Base-by-base conservation (phyloP, 2,888 invertebrate genomes). In the Melanotus villosus region DNA sequence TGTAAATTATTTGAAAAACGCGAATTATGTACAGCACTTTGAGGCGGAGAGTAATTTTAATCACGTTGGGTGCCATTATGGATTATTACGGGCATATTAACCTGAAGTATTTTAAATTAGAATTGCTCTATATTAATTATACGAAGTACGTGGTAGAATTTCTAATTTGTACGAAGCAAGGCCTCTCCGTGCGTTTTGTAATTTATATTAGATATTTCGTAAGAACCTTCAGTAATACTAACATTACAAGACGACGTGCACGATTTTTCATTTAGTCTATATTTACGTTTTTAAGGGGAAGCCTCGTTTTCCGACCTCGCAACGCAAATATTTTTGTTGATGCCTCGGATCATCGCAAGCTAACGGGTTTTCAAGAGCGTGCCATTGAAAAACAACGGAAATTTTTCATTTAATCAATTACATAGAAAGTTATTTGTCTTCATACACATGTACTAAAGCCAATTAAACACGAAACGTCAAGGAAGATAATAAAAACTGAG, bases 91-190 rank as follows among this genome's bases (percentile, higher is more conserved):
- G 19, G 45, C 32, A 5, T 45, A 45, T 47, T 43, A 60, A 60
- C 59, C 59, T 60, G 59, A 43, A 57, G 41, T 58, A 58, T 58
- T 58, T 58, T 43, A 41, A 58, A 58, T 58, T 58, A 58, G 58
- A 58, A 47, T 47, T 60, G 47, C 32, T 41, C 59, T 16, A 23
- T 60, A 60, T 60, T 60, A 60, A 60, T 60, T 60, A 60, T 43
- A 45, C 18, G 43, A 18, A 60, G 16, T 45, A 60, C 59, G 59
- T 47, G 59, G 59, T 12, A 60, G 45, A 60, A 60, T 60, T 47
- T 12, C 18, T 14, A 47, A 58, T 58, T 41, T 41, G 26, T 26
- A 18, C 30, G 0, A 6, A 30, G 32, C 47, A 47, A 47, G 47
- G 47, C 3, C 26, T 47, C 47, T 9, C 43, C 43, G 43, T 18